phyloP scores from a whole-genome alignment of 2,797 vertebrate genomes.

The Hybognathus amarus region DNA sequence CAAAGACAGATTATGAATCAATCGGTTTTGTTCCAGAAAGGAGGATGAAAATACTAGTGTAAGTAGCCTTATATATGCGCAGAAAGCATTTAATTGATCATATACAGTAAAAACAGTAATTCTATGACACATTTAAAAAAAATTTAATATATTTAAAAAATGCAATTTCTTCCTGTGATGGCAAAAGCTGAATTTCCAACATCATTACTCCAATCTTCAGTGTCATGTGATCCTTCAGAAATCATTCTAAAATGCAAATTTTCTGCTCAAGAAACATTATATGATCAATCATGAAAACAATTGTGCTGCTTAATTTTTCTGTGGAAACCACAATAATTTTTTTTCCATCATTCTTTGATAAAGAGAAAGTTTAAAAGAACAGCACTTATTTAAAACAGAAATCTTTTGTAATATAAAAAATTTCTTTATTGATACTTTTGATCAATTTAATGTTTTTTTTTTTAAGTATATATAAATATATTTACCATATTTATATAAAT shows the following conservation, averaged over 20 bases:
- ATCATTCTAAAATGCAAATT: not conserved
- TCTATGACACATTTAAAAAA: not conserved
- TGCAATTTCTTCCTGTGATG: not conserved
- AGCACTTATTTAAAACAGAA: not conserved
- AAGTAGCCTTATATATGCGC: not conserved
- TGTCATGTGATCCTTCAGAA: not conserved
- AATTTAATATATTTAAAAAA: not conserved
- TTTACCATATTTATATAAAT: not conserved
- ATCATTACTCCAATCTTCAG: not conserved
- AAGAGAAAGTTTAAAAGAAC: not conserved
- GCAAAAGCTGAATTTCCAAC: too few relatives aligned
- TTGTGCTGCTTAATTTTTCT: not conserved
- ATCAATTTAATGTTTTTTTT: not conserved
- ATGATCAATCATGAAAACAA: not conserved
- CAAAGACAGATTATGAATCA: not conserved
- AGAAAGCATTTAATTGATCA: not conserved
- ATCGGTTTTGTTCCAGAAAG: not conserved
- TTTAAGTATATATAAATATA: not conserved
- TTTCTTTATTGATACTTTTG: not conserved
- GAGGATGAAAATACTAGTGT: not conserved
- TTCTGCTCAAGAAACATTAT: not conserved
- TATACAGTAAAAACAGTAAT: not conserved
- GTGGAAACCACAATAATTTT: not conserved
- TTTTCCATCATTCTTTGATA: not conserved
- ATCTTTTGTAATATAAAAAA: not conserved